Evolutionary conservation across 2,888 invertebrate species (phyloP), one percentile per base, ranked within the genome.

Genomic region (Chrysodeixis includens): DNA sequence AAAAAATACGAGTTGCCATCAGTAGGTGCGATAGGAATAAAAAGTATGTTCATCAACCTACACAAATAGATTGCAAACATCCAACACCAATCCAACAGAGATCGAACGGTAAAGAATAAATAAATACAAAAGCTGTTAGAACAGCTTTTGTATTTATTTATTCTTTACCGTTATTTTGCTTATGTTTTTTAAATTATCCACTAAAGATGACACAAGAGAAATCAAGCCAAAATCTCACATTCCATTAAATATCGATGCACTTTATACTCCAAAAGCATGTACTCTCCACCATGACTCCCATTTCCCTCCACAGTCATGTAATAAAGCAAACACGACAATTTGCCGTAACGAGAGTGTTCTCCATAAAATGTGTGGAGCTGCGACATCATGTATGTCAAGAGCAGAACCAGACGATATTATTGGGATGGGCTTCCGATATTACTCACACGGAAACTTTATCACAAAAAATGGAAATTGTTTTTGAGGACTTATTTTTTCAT

Each of bases 301-400:
- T 46, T 30, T 49, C 32, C 40, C 55, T 60, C 40, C 64, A 52
- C 9, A 52, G 61, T 49, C 30, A 32, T 32, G 35, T 59, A 62
- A 76, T 79, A 76, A 76, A 77, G 62, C 72, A 63, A 79, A 76
- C 72, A 57, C 63, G 72, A 69, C 72, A 76, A 76, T 72, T 79
- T 79, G 35, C 66, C 61, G 30, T 76, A 76, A 79, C 69, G 63
- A 69, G 66, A 63, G 59, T 62, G 59, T 60, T 57, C 44, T 30
- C 56, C 80, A 76, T 76, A 79, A 79, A 77, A 66, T 62, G 60
- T 72, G 67, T 60, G 53, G 63, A 65, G 72, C 51, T 66, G 57
- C 55, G 54, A 62, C 61, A 64, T 71, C 68, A 76, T 79, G 66
- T 58, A 61, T 52, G 76, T 76, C 72, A 76, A 35, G 44, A 64